A percentile compares a stretch with the other conserved stretches of the same genome.
These are phyloP conservation scores for Euwallacea similis DNA, from an alignment of 1,140 invertebrate genomes.

Conservation along the genomic window DNA sequence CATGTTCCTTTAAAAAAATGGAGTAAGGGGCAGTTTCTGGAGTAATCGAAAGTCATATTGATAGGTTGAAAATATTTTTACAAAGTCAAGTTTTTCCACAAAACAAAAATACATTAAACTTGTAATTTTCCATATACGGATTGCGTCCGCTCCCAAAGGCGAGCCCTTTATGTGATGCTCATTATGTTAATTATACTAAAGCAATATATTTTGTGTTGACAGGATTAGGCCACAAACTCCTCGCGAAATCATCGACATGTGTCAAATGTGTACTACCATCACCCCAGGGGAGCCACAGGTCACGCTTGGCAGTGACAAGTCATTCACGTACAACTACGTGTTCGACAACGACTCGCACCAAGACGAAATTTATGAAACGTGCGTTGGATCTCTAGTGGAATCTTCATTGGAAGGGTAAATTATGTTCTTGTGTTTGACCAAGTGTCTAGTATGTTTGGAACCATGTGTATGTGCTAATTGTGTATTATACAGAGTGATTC, in stretches of 20 bases:
- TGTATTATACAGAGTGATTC: too few species aligned
- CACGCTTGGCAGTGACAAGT: constrained; percentile 89
- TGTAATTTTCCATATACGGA: too few species aligned
- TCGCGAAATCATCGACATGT: constrained; percentile 92
- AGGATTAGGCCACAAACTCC: constrained; percentile 94
- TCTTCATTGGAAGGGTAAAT: constrained; percentile 77
- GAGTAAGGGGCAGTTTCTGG: too few species aligned
- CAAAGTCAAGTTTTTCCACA: too few species aligned
- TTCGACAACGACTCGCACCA: constrained; percentile 77
- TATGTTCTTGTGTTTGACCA: too few species aligned
- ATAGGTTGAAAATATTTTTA: too few species aligned
- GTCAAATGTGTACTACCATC: constrained; percentile 88
- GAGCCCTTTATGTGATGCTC: too few species aligned
- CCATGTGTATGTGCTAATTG: not conserved
- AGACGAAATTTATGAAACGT: constrained; percentile 79
- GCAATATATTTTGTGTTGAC: constrained; percentile 34
- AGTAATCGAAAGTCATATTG: too few species aligned
- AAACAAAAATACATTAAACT: too few species aligned
- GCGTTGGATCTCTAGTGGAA: constrained; percentile 83
- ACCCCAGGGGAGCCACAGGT: constrained; percentile 88
- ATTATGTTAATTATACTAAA: not conserved
- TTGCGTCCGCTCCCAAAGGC: too few species aligned
- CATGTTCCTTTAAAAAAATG: too few species aligned
- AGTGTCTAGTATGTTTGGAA: not conserved
- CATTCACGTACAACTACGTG: constrained; percentile 97